These are phyloP conservation scores for Spea multiplicata DNA, from an alignment of 2,113 vertebrate species.

Conservation along the genomic window DNA sequence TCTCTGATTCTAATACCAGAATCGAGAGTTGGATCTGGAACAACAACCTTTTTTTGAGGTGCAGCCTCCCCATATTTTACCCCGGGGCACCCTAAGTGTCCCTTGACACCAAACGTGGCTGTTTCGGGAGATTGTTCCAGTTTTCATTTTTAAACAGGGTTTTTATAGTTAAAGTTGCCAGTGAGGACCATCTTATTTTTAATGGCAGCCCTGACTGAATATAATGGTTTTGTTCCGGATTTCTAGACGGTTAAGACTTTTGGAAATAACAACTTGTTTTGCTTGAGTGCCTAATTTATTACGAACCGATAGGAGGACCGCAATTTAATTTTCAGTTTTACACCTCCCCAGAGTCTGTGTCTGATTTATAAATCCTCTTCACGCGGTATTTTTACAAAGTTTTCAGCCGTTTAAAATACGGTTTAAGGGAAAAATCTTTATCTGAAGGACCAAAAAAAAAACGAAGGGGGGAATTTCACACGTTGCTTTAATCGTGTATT, in stretches of 20 bases:
- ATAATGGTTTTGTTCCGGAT: background rate
- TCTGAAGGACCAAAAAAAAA: background rate
- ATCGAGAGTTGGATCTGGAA: too few species aligned
- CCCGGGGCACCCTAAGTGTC: too few species aligned
- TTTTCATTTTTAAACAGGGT: too few species aligned
- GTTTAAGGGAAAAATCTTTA: background rate
- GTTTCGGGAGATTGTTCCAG: too few species aligned
- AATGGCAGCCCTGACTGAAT: too few species aligned
- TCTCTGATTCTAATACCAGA: too few species aligned
- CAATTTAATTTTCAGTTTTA: slow-evolving; percentile 28
- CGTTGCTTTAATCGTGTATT: too few species aligned
- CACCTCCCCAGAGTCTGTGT: slow-evolving; percentile 17
- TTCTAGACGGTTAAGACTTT: background rate
- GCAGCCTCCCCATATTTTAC: too few species aligned
- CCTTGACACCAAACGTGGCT: too few species aligned
- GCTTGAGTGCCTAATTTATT: slow-evolving; percentile 12
- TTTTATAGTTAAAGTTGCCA: too few species aligned
- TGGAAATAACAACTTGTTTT: slow-evolving; percentile 5
- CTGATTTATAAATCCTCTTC: slow-evolving; percentile 3
- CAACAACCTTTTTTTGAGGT: too few species aligned
- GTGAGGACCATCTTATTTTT: too few species aligned
- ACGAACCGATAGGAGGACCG: slow-evolving; percentile 19
- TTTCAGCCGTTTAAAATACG: background rate
- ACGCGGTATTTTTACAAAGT: background rate
- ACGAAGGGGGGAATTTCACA: background rate